Base-by-base conservation (phyloP, 2,113 vertebrate species). In the Leiothrix lutea region DNA sequence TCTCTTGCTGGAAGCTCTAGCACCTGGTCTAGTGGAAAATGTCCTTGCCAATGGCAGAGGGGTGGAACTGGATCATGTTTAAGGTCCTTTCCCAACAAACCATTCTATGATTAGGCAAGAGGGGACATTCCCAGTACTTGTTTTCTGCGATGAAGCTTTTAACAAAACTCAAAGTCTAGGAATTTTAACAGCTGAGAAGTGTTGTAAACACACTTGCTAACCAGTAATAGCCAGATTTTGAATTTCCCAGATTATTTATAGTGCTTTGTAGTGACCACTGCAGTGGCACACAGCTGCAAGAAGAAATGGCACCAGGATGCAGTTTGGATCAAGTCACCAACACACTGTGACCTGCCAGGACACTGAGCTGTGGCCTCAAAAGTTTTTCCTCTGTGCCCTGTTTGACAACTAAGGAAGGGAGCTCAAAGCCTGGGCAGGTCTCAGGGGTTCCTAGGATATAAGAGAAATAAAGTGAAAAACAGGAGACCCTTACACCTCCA, bases 161-260 rank as follows among this genome's bases (percentile, higher is more conserved):
- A 61, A 31, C 11, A 72, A 61, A 67, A 50, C 10, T 19, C 65
- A 17, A 80, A 33, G 12, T 48, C 23, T 19, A 14, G 29, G 24
- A 21, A 19, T 5, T 65, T 5, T 28, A 77, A 61, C 21, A 57
- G 36, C 40, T 71, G 18, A 61, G 18, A 80, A 80, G 26, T 1
- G 5, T 86, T n/a, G 44, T 7, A 21, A 86, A 69, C 15, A 21
- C 38, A 24, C 15, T 58, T 66, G 35, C 44, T 40, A 25, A 69
- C 29, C 36, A 60, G 33, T 1, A 1, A 31, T 0, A 62, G 1
- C 1, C 9, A 65, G 51, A 61, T n/a, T 47, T 21, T 56, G 40
- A 22, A 14, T 38, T 33, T 61, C 50, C 19, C n/a, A 33, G 33
- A 15, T 70, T 38, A 38, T 38, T 38, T 38, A 38, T 38, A 38